phyloP scores from a whole-genome alignment of 1,140 invertebrate genomes.

The Papilio glaucus region DNA sequence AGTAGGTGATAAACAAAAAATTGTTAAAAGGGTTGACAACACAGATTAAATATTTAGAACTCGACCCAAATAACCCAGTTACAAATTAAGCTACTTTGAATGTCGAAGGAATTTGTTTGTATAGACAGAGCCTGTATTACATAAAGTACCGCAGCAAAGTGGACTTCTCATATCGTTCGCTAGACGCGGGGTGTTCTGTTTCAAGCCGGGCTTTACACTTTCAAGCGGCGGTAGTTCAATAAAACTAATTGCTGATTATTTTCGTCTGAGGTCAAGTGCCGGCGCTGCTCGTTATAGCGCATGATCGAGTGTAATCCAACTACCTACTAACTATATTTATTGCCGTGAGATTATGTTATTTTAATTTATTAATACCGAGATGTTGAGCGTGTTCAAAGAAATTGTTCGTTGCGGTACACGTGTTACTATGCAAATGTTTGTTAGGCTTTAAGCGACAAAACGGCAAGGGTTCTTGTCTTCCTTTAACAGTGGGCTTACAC shows the following conservation, averaged over 20 bases:
- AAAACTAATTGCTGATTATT: conserved; percentile 22
- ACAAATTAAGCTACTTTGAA: background rate
- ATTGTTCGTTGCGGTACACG: too few relatives aligned
- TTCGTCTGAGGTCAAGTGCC: conserved; percentile 12
- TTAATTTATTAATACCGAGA: background rate
- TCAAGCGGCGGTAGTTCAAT: conserved; percentile 6
- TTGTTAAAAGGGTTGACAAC: too few relatives aligned
- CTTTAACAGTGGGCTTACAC: too few relatives aligned
- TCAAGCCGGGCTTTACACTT: background rate
- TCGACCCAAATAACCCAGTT: too few relatives aligned
- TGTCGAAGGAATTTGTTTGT: background rate
- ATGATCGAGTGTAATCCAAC: conserved; percentile 13
- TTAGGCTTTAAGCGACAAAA: background rate
- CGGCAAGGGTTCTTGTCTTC: too few relatives aligned
- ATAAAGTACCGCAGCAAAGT: background rate
- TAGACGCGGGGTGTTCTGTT: conserved; percentile 4
- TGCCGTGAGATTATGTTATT: background rate
- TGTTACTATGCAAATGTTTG: too few relatives aligned
- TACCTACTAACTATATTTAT: conserved; percentile 1
- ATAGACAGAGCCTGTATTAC: background rate
- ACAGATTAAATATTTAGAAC: too few relatives aligned
- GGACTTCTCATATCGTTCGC: background rate
- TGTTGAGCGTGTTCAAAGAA: background rate
- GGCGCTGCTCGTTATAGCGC: background rate
- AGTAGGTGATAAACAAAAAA: too few relatives aligned